Percentiles rank a stretch among this genome's conserved stretches.
phyloP scores from a whole-genome alignment of 2,113 vertebrate species.

The Cyprinodon tularosa region DNA sequence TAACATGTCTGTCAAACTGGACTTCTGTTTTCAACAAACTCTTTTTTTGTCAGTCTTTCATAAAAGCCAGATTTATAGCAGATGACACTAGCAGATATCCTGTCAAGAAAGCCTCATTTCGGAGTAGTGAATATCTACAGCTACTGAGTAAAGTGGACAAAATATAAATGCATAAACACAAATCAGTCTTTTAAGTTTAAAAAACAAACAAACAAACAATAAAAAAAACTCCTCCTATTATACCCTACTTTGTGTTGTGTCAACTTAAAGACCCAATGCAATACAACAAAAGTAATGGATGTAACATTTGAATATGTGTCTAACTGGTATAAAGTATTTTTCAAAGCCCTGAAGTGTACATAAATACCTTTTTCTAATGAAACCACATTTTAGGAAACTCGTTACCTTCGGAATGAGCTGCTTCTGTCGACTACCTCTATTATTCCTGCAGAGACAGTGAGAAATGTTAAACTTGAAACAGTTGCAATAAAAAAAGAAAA shows the following conservation, averaged over 20 bases:
- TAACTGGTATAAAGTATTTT: not conserved
- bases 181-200: not conserved
- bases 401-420: constrained; percentile 96
- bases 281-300: not conserved
- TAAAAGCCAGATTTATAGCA: not conserved
- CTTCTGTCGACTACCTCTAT: constrained; percentile 85
- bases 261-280: not conserved
- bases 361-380: not conserved
- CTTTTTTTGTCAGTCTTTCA: not conserved
- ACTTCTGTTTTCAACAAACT: too few relatives aligned
- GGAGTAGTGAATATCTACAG: too few relatives aligned
- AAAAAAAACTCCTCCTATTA: not conserved
- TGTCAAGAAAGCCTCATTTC: not conserved
- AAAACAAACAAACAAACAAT: too few relatives aligned
- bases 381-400: not conserved
- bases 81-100: not conserved
- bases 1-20: too few relatives aligned
- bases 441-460: constrained; percentile 83
- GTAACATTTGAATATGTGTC: not conserved
- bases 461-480: not conserved
- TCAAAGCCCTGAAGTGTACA: not conserved
- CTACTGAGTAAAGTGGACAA: not conserved
- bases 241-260: not conserved
- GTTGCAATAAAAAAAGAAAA: not conserved
- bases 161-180: not conserved